phyloP scores from a whole-genome alignment of 2,797 vertebrate genomes.

The Crocidura indochinensis region DNA sequence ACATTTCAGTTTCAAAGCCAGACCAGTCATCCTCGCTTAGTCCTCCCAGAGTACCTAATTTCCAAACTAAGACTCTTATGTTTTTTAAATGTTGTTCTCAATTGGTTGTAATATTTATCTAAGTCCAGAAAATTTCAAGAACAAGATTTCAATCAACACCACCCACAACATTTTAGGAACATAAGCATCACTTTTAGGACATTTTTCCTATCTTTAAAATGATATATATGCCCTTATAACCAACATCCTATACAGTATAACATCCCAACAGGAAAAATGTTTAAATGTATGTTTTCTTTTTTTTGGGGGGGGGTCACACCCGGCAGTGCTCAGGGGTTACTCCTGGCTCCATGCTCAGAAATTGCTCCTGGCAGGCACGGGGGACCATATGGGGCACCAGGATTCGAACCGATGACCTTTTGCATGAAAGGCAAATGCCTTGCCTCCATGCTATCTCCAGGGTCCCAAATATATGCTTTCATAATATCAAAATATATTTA shows the following conservation, averaged over 20 bases:
- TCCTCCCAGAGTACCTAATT: background rate
- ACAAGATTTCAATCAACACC: background rate
- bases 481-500: too few species aligned
- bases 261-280: conserved; percentile 26
- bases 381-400: too few species aligned
- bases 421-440: too few species aligned
- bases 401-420: too few species aligned
- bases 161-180: conserved; percentile 50
- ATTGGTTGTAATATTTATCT: background rate
- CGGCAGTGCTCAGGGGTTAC: too few species aligned
- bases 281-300: background rate
- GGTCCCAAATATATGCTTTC: too few species aligned
- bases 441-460: too few species aligned
- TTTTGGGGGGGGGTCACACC: too few species aligned
- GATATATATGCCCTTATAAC: too few species aligned
- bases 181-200: conserved; percentile 41
- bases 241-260: background rate
- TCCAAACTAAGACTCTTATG: background rate
- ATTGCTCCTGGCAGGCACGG: too few species aligned
- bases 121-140: conserved; percentile 26
- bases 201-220: conserved; percentile 25
- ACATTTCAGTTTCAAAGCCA: conserved; percentile 27
- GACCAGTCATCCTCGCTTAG: conserved; percentile 50
- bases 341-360: too few species aligned
- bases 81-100: conserved; percentile 49